Conservation (phyloP, 2,888 invertebrate genomes). For the Latrodectus elegans region DNA sequence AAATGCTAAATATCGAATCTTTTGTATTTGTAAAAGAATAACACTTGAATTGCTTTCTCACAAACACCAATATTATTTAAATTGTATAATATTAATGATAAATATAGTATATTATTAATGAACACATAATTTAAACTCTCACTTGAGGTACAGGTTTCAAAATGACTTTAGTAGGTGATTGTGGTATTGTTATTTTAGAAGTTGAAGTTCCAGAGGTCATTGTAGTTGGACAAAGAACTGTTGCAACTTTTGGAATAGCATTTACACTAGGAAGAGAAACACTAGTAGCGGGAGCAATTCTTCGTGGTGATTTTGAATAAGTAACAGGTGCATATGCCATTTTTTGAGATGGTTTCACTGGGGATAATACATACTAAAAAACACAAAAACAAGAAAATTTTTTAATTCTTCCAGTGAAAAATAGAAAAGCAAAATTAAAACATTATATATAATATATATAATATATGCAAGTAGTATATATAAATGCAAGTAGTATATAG, state of each 20-base stretch:
- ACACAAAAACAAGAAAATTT: not conserved
- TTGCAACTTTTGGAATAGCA: slow-evolving; percentile 36
- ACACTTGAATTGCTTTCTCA: too few relatives aligned
- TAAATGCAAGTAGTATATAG: too few relatives aligned
- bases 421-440: not conserved
- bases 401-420: not conserved
- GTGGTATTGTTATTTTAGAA: slow-evolving; percentile 46
- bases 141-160: slow-evolving; percentile 73
- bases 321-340: slow-evolving; percentile 77
- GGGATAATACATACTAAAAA: slow-evolving; percentile 58
- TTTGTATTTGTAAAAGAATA: too few relatives aligned
- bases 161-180: slow-evolving; percentile 74
- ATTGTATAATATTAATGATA: too few relatives aligned
- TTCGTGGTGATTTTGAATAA: slow-evolving; percentile 82
- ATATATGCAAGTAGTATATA: too few relatives aligned
- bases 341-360: slow-evolving; percentile 77
- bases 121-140: slow-evolving; percentile 52
- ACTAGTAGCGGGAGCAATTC: slow-evolving; percentile 81
- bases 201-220: slow-evolving; percentile 29
- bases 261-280: slow-evolving; percentile 67
- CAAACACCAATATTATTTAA: too few relatives aligned
- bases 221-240: slow-evolving; percentile 36
- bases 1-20: too few relatives aligned
- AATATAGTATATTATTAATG: not conserved
- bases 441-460: too few relatives aligned